A percentile compares a stretch with the other conserved stretches of the same genome.
phyloP scores from a whole-genome alignment of 1,140 invertebrate genomes.

The Acyrthosiphon pisum region DNA sequence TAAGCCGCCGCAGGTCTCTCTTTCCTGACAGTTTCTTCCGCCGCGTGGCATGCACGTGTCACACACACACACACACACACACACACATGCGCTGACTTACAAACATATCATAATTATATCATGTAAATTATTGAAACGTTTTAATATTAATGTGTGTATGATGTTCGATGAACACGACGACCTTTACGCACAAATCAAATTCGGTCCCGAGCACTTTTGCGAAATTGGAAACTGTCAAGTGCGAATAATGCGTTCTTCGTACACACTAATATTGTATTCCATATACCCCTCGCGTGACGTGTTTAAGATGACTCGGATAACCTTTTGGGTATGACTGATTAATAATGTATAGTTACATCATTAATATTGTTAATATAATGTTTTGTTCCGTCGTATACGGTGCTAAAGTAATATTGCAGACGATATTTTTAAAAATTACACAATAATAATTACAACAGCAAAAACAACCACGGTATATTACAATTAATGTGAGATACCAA shows the following conservation, averaged over 20 bases:
- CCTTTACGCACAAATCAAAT: conserved; percentile 5
- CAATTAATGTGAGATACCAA: neutral
- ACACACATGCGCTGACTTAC: neutral
- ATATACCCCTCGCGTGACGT: neutral
- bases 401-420: neutral
- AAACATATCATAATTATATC: neutral
- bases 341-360: neutral
- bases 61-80: neutral
- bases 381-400: neutral
- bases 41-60: neutral
- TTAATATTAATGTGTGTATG: neutral
- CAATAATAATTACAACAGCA: neutral
- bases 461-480: neutral
- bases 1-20: neutral
- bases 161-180: neutral
- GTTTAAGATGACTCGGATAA: neutral
- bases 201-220: neutral
- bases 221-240: conserved; percentile 9
- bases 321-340: neutral
- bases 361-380: neutral
- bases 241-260: neutral
- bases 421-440: neutral
- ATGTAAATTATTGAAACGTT: neutral
- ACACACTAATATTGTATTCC: neutral
- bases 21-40: neutral